phyloP scores from a whole-genome alignment of 2,888 invertebrate genomes.

The Teinopalpus imperialis region DNA sequence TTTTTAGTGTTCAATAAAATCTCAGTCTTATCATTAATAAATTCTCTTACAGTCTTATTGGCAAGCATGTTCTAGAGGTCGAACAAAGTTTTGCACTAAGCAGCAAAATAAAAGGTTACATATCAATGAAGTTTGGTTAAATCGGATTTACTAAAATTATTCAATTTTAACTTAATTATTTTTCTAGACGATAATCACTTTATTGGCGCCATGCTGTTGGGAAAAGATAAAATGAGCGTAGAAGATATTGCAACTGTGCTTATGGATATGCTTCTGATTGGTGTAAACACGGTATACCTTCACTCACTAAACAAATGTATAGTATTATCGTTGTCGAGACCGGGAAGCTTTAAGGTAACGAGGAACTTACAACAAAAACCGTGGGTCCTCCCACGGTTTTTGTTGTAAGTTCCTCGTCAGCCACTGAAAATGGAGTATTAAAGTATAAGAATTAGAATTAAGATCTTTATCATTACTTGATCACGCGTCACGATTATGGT shows the following conservation, averaged over 20 bases:
- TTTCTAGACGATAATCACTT: constrained; percentile 50
- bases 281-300: constrained; percentile 84
- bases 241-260: constrained; percentile 84
- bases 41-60: constrained; percentile 71
- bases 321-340: no score
- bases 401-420: no score
- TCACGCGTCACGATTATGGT: no score
- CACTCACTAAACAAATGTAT: no score
- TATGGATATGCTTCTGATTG: constrained; percentile 85
- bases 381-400: no score
- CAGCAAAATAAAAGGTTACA: constrained; percentile 37
- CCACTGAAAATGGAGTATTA: no score
- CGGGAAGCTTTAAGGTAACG: no score
- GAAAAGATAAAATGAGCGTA: constrained; percentile 75
- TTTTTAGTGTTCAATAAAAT: no score
- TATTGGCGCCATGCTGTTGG: constrained; percentile 79
- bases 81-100: constrained; percentile 56
- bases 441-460: no score
- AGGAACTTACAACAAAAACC: no score
- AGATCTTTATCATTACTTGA: no score
- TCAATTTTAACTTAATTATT: neutral
- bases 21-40: no score
- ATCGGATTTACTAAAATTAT: neutral
- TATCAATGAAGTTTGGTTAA: neutral
- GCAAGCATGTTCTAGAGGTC: constrained; percentile 81